phyloP scores from a whole-genome alignment of 2,113 vertebrate species.

The Bothrops jararaca region DNA sequence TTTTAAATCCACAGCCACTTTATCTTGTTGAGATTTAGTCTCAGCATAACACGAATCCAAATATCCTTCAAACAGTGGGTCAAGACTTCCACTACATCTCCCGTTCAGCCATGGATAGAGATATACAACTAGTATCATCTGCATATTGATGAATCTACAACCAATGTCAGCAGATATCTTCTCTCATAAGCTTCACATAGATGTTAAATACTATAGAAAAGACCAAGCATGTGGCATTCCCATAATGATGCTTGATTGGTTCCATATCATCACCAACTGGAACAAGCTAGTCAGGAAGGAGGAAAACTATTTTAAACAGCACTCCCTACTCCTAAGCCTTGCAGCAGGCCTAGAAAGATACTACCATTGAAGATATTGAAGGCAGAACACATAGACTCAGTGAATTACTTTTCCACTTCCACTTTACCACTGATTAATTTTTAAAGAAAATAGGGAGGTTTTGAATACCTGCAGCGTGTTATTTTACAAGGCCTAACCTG shows the following conservation, averaged over 20 bases:
- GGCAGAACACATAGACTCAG: not conserved
- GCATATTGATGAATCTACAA: not conserved
- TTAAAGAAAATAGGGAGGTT: not conserved
- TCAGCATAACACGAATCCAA: not conserved
- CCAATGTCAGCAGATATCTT: not conserved
- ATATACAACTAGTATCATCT: not conserved
- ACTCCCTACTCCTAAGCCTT: not conserved
- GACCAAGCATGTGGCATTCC: not conserved
- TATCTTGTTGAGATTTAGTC: not conserved
- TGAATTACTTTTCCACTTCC: too few relatives aligned
- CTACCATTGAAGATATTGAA: not conserved
- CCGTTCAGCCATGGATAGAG: not conserved
- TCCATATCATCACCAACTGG: not conserved
- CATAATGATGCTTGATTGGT: not conserved
- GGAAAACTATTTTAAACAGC: not conserved
- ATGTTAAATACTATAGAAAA: not conserved
- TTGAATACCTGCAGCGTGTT: not conserved
- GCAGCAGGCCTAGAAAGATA: not conserved
- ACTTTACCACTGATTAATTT: not conserved
- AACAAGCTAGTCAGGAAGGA: not conserved
- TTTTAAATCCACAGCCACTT: not conserved
- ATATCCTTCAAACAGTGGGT: not conserved
- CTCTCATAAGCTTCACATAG: not conserved
- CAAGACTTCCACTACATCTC: not conserved
- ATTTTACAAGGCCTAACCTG: not conserved